Evolutionary conservation across 2,888 invertebrate genomes (phyloP), one percentile per base, ranked within the genome.

Genomic region (Perdita meconis): DNA sequence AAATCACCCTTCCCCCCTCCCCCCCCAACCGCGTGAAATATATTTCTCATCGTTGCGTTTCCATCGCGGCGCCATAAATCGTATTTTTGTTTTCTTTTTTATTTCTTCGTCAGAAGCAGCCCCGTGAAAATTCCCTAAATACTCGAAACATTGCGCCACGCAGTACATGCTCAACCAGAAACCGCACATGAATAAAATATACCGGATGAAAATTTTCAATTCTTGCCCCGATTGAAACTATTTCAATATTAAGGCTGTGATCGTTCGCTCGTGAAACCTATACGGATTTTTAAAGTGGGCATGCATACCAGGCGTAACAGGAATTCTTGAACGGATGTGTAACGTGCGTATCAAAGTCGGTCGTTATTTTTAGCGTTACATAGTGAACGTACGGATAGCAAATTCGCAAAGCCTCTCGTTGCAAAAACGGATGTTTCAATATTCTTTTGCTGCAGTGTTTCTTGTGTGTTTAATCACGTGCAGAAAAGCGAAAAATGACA

Each of bases 41-140:
- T 67, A 68, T 56, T 38, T 38, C 67, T 53, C 75, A 40, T 75
- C 42, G 63, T 69, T 40, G 59, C 38, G 30, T 63, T 47, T 57
- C 5, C 66, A 24, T 22, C 53, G 36, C 8, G n/a, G n/a, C 3
- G 26, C n/a, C 26, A 34, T 56, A 59, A 57, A 40, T 66, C 56
- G 24, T 56, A 10, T 16, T 68, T 68, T 55, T n/a, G n/a, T n/a
- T n/a, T n/a, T n/a, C n/a, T n/a, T n/a, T n/a, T n/a, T n/a, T n/a
- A n/a, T n/a, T n/a, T n/a, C n/a, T 60, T 22, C 24, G 13, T 3
- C n/a, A 30, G 44, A 40, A 50, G 38, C n/a, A 30, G 10, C 24
- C 36, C 44, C n/a, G 42, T 51, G 57, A 51, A 68, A 76, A 76
- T 73, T 63, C 38, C 22, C 22, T 26, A 13, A 64, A 75, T 42